Evolutionary conservation across 2,888 invertebrate genomes (phyloP).

Genomic region (Tipula helvola): DNA sequence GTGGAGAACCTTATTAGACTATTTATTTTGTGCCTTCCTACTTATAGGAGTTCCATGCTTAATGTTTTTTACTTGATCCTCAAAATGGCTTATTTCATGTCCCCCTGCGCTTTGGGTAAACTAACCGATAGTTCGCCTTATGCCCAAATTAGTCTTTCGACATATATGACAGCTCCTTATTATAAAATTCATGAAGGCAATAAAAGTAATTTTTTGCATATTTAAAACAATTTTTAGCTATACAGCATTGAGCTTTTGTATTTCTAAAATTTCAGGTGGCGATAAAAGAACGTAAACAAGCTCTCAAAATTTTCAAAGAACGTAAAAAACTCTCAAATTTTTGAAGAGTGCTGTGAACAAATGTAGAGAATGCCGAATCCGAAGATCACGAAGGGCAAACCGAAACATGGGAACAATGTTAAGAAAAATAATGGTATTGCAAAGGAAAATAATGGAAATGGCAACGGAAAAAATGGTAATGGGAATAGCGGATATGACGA

Average conservation of each 20-base stretch:
- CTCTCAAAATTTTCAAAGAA: background rate
- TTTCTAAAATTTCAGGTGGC: background rate
- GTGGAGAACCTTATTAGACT: background rate
- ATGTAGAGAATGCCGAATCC: background rate
- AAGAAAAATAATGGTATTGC: background rate
- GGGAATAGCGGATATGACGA: background rate
- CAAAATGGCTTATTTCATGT: background rate
- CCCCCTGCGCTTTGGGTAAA: background rate
- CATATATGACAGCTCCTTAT: background rate
- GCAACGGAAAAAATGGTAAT: background rate
- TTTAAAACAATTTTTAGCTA: background rate
- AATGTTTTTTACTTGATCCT: background rate
- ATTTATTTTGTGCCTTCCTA: background rate
- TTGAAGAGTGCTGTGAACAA: background rate
- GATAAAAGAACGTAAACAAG: background rate
- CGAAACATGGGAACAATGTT: background rate
- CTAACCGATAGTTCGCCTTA: background rate
- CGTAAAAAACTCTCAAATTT: background rate
- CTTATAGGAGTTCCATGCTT: background rate
- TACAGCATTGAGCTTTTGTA: background rate
- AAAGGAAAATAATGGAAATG: background rate
- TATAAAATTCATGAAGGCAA: background rate
- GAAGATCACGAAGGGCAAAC: background rate
- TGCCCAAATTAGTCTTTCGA: background rate
- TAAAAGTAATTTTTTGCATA: background rate